phyloP scores from a whole-genome alignment of 2,888 invertebrate species.

The Oxycera nigricornis region DNA sequence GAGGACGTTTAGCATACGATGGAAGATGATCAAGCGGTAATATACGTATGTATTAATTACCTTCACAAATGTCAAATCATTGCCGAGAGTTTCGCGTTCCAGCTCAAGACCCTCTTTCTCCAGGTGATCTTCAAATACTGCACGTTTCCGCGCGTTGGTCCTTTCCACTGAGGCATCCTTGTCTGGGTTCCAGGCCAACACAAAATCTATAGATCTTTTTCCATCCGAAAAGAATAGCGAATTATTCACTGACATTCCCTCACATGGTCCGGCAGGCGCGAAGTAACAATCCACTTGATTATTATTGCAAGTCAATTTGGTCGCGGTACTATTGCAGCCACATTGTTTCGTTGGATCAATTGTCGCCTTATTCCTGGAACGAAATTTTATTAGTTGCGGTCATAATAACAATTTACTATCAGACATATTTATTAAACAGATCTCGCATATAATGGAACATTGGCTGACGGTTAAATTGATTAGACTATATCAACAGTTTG shows the following conservation, averaged over 20 bases:
- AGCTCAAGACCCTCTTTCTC: slow-evolving; percentile 76
- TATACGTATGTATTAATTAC: no score
- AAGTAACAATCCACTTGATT: slow-evolving; percentile 37
- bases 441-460: neutral
- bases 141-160: slow-evolving; percentile 63
- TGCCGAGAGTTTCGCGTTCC: slow-evolving; percentile 73
- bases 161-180: slow-evolving; percentile 62
- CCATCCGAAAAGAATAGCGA: slow-evolving; percentile 76
- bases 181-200: slow-evolving; percentile 77
- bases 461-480: no score
- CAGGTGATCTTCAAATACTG: slow-evolving; percentile 75
- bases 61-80: slow-evolving; percentile 81
- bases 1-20: no score
- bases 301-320: slow-evolving; percentile 29
- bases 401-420: neutral
- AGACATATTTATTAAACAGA: neutral
- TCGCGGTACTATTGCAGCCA: slow-evolving; percentile 1
- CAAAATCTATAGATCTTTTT: slow-evolving; percentile 76
- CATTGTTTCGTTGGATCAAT: slow-evolving; percentile 33
- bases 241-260: slow-evolving; percentile 48
- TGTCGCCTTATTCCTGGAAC: slow-evolving; percentile 27
- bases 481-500: neutral
- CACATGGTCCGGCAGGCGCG: slow-evolving; percentile 46
- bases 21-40: no score
- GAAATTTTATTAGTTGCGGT: neutral